Base-by-base conservation (phyloP, 23 tunicate genomes). In the Styela plicata region DNA sequence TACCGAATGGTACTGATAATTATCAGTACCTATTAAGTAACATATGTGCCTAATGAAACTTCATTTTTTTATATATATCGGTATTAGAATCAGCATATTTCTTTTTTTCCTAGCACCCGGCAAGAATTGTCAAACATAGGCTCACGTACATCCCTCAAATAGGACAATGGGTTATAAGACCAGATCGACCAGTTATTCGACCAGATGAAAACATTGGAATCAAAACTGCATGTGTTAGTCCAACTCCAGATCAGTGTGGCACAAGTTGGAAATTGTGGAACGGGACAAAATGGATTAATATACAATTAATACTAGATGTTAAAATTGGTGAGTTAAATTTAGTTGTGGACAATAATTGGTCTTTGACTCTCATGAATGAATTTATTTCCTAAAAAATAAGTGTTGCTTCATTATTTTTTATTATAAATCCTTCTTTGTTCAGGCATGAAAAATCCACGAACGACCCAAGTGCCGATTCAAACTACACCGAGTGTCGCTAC, bases 181-280 rank as follows among this genome's bases (percentile, higher is more conserved):
- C 81, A 24, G 64, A 33, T 7, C 28, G 36, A 3, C 24, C 32
- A 18, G 7, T 28, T 36, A 32, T 71, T 18, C 57, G 71, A 18
- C 23, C 29, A 7, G 65, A 53, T 44, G 33, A 27, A 25, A 44
- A 76, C 7, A 24, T 53, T 53, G 81, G 81, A 53, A 20, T 76
- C 70, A 76, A 57, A 29, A 76, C 31, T 7, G 65, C 81, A 20
- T 76, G 81, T 44, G 81, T 76, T 0, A 27, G 37, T 13, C 31
- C 52, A 7, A 53, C 66, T 10, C 81, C 81, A 16, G 81, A 76
- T 30, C 64, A 22, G 21, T 76, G 81, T 57, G 24, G n/a, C 25
- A 44, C 36, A 16, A 44, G 63, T 22, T 76, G 81, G 81, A 28
- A 76, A 53, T 36, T 76, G 32, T 76, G 81, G 81, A 76, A 52